A percentile compares a stretch with the other conserved stretches of the same genome.
Conservation (phyloP, 1,140 invertebrate genomes). For the Galleria mellonella region DNA sequence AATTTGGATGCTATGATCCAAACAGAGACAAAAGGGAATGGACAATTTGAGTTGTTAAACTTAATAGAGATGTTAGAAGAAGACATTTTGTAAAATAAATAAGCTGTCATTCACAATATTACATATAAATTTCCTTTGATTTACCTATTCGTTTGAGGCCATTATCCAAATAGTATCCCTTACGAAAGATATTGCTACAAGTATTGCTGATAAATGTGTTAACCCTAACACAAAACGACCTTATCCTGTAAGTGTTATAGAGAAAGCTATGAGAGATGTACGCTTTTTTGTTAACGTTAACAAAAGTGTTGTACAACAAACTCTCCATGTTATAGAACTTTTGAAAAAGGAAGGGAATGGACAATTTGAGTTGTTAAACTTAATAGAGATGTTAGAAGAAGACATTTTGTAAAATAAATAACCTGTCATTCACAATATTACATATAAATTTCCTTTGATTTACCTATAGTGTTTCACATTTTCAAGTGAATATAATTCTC, state of each 20-base stretch:
- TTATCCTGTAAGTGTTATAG: slow-evolving; percentile 98
- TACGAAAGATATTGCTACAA: slow-evolving; percentile 96
- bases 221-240: slow-evolving; percentile 98
- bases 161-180: slow-evolving; percentile 93
- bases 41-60: slow-evolving; percentile 90
- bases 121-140: slow-evolving; percentile 4
- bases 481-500: background rate
- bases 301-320: slow-evolving; percentile 96
- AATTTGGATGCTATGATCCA: slow-evolving; percentile 89
- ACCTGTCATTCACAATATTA: slow-evolving; percentile 4
- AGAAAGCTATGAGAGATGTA: slow-evolving; percentile 97
- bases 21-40: slow-evolving; percentile 90
- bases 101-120: slow-evolving; percentile 10
- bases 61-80: slow-evolving; percentile 94
- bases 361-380: slow-evolving; percentile 89
- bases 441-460: slow-evolving; percentile 4
- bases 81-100: slow-evolving; percentile 87
- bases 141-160: too few relatives aligned
- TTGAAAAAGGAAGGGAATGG: slow-evolving; percentile 90
- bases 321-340: slow-evolving; percentile 94
- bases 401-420: slow-evolving; percentile 87
- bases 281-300: slow-evolving; percentile 98
- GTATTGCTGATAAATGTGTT: slow-evolving; percentile 95
- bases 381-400: slow-evolving; percentile 94
- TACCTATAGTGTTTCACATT: too few relatives aligned